Evolutionary conservation across 2,888 invertebrate genomes (phyloP), one percentile per base, ranked within the genome.

Genomic region (Oeneis ivallda): DNA sequence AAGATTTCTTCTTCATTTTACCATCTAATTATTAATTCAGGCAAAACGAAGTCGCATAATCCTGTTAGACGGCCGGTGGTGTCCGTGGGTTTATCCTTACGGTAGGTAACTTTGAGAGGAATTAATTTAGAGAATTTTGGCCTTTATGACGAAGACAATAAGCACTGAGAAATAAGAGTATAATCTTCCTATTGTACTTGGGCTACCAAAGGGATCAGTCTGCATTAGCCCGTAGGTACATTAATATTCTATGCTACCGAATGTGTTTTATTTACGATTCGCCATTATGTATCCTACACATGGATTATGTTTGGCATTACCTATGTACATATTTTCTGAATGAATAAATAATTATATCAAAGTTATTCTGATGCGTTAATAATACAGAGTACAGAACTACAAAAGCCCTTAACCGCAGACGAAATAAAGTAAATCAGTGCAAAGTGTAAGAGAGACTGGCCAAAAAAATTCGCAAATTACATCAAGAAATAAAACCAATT

Each of bases 201-300:
- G 72, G 67, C 65, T 65, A 67, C 63, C 67, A 73, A 74, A 76
- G 75, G 80, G 80, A 85, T 86, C 83, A 84, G 77, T 73, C 73
- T 75, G 85, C 73, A 85, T 87, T 86, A 87, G 82, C 76, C 77
- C 66, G 74, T 74, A 75, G 74, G 74, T 75, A 76, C 88, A 88
- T 89, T 87, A 89, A 87, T 89, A 89, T 89, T 89, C 88, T 82
- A 88, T 86, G 84, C 83, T 80, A 84, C 83, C 84, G 83, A 83
- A 82, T 80, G 82, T 81, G 84, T 86, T 87, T 84, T 84, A 85
- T 87, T 86, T 84, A 77, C 70, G 65, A 67, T 67, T 69, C 64
- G 43, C 62, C 50, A 58, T 49, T 68, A 62, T 66, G 58, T 65
- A 45, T 34, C 15, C 26, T 34, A 47, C 11, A 49, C 11, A 26